Conservation (phyloP, 1,140 invertebrate species). For the Drosophila erecta region DNA sequence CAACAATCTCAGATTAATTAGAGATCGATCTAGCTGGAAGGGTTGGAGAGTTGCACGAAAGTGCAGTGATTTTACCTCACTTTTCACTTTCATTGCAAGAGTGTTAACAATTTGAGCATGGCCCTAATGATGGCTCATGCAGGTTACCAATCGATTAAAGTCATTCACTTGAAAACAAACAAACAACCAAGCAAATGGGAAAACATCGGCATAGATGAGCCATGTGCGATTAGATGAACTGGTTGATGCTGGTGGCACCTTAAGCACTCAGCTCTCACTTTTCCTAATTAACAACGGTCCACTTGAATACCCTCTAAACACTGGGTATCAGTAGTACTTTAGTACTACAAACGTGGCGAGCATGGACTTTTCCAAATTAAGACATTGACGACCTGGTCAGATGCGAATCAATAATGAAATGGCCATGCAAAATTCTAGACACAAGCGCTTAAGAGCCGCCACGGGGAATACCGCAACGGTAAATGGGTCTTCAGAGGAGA, state of each 20-base stretch:
- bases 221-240: slow-evolving; percentile 32
- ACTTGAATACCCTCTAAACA: slow-evolving; percentile 10
- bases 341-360: slow-evolving; percentile 14
- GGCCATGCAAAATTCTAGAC: slow-evolving; percentile 77
- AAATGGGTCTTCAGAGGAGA: slow-evolving; percentile 38
- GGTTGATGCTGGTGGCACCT: slow-evolving; percentile 21
- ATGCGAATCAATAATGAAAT: slow-evolving; percentile 78
- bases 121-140: slow-evolving; percentile 59
- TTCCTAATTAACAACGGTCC: slow-evolving; percentile 9
- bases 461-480: slow-evolving; percentile 68
- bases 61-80: slow-evolving; percentile 33
- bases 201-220: slow-evolving; percentile 20
- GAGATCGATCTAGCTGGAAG: slow-evolving; percentile 9
- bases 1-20: slow-evolving; percentile 25
- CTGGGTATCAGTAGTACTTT: neutral
- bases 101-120: slow-evolving; percentile 34
- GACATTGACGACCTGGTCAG: slow-evolving; percentile 64
- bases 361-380: slow-evolving; percentile 59
- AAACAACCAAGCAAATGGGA: slow-evolving; percentile 44
- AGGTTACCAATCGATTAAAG: slow-evolving; percentile 67
- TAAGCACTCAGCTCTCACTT: slow-evolving; percentile 60
- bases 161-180: slow-evolving; percentile 49
- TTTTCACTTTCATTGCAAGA: slow-evolving; percentile 60
- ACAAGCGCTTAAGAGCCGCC: slow-evolving; percentile 60
- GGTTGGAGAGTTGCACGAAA: slow-evolving; percentile 45